Percentiles rank a stretch among this genome's conserved stretches.
Evolutionary conservation across 2,797 vertebrate genomes (phyloP).

Genomic region (Pangasius macronema): DNA sequence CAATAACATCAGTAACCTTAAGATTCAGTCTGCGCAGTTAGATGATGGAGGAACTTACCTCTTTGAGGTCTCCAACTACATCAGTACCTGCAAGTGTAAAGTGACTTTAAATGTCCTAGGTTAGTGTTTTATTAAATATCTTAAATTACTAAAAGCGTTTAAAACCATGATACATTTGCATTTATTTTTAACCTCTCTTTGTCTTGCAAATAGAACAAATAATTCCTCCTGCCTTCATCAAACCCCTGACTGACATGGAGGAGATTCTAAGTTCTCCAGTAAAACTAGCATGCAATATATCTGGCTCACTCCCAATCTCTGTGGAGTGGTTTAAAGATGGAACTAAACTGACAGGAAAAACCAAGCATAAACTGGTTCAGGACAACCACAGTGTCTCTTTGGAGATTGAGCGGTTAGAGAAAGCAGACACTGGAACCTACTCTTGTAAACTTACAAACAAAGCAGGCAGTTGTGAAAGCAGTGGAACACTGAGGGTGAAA

Average conservation of each 20-base stretch:
- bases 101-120: conserved; percentile 89
- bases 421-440: conserved; percentile 87
- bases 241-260: conserved; percentile 88
- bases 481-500: conserved; percentile 78
- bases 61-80: conserved; percentile 94
- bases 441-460: conserved; percentile 88
- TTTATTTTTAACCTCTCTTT: conserved; percentile 31
- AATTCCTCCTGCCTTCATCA: conserved; percentile 92
- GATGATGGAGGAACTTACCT: conserved; percentile 89
- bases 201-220: conserved; percentile 85
- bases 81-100: conserved; percentile 88
- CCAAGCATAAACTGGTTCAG: conserved; percentile 89
- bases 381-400: conserved; percentile 87
- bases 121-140: conserved; percentile 73
- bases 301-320: conserved; percentile 90
- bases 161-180: neutral
- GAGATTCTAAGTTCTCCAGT: conserved; percentile 87
- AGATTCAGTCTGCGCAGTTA: conserved; percentile 86
- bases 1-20: conserved; percentile 90
- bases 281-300: conserved; percentile 91
- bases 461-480: conserved; percentile 88
- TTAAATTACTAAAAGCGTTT: neutral
- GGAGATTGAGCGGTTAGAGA: conserved; percentile 86
- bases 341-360: conserved; percentile 83
- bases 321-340: conserved; percentile 96